phyloP scores from a whole-genome alignment of 2,888 invertebrate genomes.

The Andrena dorsata region DNA sequence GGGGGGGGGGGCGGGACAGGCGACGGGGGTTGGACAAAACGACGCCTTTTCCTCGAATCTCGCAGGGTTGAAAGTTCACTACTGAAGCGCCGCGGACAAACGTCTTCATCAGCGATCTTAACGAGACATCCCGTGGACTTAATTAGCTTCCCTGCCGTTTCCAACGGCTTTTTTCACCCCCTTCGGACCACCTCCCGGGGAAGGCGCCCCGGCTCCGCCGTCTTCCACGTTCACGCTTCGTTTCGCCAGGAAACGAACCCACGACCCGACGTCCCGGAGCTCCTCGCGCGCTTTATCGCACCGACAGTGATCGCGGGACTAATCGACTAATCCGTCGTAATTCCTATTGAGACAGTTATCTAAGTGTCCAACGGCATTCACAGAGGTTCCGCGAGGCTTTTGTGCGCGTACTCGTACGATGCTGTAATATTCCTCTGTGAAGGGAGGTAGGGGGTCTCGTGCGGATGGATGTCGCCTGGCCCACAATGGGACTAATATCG shows the following conservation, averaged over 20 bases:
- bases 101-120: conserved; percentile 74
- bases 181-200: background rate
- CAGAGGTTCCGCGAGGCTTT: conserved; percentile 34
- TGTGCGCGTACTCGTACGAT: conserved; percentile 28
- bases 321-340: conserved; percentile 66
- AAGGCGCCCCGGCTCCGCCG: background rate
- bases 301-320: conserved; percentile 71
- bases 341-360: conserved; percentile 71
- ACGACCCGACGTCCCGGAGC: too few species aligned
- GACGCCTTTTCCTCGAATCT: conserved; percentile 28
- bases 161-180: conserved; percentile 33
- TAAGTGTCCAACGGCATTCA: conserved; percentile 67
- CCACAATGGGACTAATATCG: conserved; percentile 40
- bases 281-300: too few species aligned
- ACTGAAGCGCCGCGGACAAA: conserved; percentile 64
- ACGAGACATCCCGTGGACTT: conserved; percentile 72
- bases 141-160: conserved; percentile 66
- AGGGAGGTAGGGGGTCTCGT: conserved; percentile 34
- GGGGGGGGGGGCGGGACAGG: background rate
- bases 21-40: conserved; percentile 19
- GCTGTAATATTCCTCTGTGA: conserved; percentile 41
- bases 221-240: conserved; percentile 14
- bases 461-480: conserved; percentile 32
- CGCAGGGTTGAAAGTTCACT: conserved; percentile 60
- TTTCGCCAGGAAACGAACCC: background rate